Base-by-base conservation (phyloP, 2,888 invertebrate genomes). In the Rhimphoctona megacephalus region DNA sequence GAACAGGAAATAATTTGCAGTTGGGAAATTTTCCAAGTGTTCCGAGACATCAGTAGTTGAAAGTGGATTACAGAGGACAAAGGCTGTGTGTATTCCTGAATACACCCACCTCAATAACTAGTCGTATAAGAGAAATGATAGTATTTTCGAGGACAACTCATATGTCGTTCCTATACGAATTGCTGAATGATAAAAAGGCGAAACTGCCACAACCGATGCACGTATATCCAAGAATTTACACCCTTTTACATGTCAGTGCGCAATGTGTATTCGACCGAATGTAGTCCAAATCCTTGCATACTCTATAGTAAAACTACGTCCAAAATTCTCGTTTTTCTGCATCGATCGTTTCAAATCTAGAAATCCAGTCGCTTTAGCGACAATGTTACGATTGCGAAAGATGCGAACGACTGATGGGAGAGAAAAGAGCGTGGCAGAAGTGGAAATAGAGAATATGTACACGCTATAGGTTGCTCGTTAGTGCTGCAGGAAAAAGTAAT, bases 401-500 rank as follows among this genome's bases (percentile, higher is more conserved):
- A 36, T 66, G 64, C 69, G 73, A 64, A 72, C 5, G 36, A 61
- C 11, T 33, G 46, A 46, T 46, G 11, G 5, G 49, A 46, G 46
- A 49, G 33, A 36, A 36, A 36, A 77, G 67, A 49, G 49, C 7
- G 7, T 19, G 39, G 46, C 33, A 33, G 57, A 70, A 81, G 81
- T 25, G 70, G 73, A 77, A 77, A 77, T 54, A 9, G 74, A 76
- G 54, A 72, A 79, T 52, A 77, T 64, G 25, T 69, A 43, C 36
- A 61, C 61, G 30, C 43, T 70, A 61, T 33, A 33, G 80, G 69
- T 22, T 69, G 17, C 81, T 87, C 85, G 85, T 86, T 84, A 81
- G 86, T 87, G 82, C 72, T 76, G 78, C 70, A 72, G 81, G 84
- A 85, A 70, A 87, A 85, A 82, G 84, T 84, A 84, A 86, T 84